Percentiles rank a stretch among this genome's conserved stretches.
phyloP scores from a whole-genome alignment of 2,888 invertebrate genomes.

The Enchytraeus crypticus region DNA sequence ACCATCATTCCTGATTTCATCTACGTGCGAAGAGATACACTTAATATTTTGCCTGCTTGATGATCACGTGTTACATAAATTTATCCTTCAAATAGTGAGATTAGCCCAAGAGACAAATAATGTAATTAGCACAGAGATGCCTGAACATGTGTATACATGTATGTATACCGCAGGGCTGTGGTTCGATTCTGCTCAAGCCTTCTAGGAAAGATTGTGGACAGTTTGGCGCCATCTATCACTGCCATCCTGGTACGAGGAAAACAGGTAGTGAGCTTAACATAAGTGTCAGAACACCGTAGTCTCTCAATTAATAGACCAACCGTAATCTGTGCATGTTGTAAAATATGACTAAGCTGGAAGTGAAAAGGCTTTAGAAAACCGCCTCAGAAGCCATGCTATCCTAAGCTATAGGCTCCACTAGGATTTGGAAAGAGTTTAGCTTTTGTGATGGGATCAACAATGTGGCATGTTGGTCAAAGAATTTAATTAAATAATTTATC shows the following conservation, averaged over 20 bases:
- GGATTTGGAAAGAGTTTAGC: too few species aligned
- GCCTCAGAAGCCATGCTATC: too few species aligned
- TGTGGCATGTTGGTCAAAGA: too few species aligned
- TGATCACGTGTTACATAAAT: background rate
- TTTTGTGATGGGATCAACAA: too few species aligned
- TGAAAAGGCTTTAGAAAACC: too few species aligned
- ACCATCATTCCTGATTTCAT: too few species aligned
- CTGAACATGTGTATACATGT: background rate
- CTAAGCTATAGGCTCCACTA: too few species aligned
- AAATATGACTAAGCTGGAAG: too few species aligned
- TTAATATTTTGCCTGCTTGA: too few species aligned
- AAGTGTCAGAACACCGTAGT: background rate
- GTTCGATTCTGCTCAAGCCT: constrained; percentile 90
- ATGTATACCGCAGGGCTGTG: constrained; percentile 56
- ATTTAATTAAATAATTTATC: too few species aligned
- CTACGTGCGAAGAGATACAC: too few species aligned
- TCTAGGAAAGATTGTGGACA: constrained; percentile 87
- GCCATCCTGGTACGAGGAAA: constrained; percentile 94
- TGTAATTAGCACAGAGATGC: background rate
- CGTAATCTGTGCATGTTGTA: too few species aligned
- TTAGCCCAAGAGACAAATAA: background rate
- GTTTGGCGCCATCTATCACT: constrained; percentile 95
- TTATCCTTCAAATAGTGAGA: background rate
- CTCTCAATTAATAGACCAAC: background rate
- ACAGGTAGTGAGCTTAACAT: constrained; percentile 69